A percentile compares a stretch with the other conserved stretches of the same genome.
phyloP scores from a whole-genome alignment of 2,888 invertebrate species.

The Stenodera caucasica region DNA sequence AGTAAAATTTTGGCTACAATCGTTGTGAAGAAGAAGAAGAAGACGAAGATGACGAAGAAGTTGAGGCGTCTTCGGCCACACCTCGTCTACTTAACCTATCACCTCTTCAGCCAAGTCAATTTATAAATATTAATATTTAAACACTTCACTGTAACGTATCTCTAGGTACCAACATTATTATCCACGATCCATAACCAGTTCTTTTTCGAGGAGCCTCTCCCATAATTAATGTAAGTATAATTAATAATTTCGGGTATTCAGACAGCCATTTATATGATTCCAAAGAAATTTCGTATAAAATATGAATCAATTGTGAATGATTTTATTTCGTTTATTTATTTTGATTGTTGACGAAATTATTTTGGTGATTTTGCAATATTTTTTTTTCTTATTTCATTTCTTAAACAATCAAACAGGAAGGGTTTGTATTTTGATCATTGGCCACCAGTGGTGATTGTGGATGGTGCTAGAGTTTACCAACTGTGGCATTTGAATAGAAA shows the following conservation, averaged over 20 bases:
- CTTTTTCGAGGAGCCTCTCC: conserved; percentile 26
- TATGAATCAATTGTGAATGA: conserved; percentile 16
- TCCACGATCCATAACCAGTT: conserved; percentile 29
- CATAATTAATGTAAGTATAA: conserved; percentile 36
- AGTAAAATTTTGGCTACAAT: too few species aligned
- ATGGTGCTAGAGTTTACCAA: conserved; percentile 15
- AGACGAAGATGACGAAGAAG: too few species aligned
- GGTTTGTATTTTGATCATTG: background rate
- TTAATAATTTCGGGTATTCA: conserved; percentile 30
- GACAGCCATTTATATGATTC: too few species aligned
- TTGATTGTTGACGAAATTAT: background rate
- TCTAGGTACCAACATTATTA: conserved; percentile 27
- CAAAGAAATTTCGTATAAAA: too few species aligned
- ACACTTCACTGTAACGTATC: conserved; percentile 48
- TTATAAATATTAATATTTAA: conserved; percentile 55
- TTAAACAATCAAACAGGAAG: background rate
- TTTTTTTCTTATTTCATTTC: background rate
- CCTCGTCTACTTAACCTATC: conserved; percentile 54
- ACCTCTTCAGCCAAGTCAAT: conserved; percentile 53
- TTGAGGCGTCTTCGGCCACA: conserved; percentile 44
- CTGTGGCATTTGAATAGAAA: conserved; percentile 40
- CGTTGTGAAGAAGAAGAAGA: too few species aligned
- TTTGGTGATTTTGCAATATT: background rate
- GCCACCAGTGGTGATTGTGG: conserved; percentile 6
- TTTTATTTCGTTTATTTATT: background rate